Percentiles rank a stretch among this genome's conserved stretches.
Conservation (phyloP, 2,888 invertebrate genomes). For the Trissoscelio sp. region DNA sequence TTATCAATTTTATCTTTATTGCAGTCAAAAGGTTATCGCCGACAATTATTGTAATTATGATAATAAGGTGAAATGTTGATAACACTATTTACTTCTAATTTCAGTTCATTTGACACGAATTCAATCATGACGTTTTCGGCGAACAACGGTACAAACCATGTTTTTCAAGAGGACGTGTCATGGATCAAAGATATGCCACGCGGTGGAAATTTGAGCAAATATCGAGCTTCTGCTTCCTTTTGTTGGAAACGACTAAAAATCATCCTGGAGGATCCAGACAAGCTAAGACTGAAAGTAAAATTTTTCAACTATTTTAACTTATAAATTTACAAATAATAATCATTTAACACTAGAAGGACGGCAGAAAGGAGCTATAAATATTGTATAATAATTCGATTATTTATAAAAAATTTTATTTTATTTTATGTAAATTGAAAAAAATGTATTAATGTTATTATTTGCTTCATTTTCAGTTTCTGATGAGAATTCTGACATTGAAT, state of each 20-base stretch:
- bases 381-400: not conserved
- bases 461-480: no score
- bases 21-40: no score
- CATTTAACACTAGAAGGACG: no score
- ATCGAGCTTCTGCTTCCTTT: conserved; percentile 85
- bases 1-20: no score
- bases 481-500: no score
- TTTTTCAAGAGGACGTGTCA: conserved; percentile 72
- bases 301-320: not conserved
- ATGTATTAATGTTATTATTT: no score
- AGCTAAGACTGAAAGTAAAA: conserved; percentile 84
- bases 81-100: not conserved
- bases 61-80: no score
- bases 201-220: conserved; percentile 84
- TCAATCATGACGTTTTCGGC: conserved; percentile 33
- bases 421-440: no score
- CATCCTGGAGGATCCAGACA: conserved; percentile 85
- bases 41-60: no score
- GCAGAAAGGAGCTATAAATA: no score
- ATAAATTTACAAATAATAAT: not conserved
- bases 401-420: no score
- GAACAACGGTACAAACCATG: conserved; percentile 17
- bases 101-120: not conserved
- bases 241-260: conserved; percentile 85
- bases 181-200: conserved; percentile 77